Conservation (phyloP, 1,140 invertebrate species). For the Pseudomyrmex pallidus region DNA sequence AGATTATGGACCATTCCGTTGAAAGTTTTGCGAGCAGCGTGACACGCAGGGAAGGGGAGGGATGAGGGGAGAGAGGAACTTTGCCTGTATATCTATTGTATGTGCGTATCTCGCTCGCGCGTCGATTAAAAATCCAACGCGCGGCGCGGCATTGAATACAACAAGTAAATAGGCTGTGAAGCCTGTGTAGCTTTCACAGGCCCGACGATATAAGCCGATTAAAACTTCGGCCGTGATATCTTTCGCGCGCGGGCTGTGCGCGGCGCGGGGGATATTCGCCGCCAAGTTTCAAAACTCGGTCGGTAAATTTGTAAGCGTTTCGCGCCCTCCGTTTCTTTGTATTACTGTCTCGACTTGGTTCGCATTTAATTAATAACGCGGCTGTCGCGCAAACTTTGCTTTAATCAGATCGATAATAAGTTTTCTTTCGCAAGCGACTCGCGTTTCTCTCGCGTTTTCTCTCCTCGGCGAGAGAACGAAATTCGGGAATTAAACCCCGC, state of each 20-base stretch:
- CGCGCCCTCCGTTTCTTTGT: slow-evolving; percentile 12
- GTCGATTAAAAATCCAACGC: slow-evolving; percentile 53
- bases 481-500: neutral
- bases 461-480: neutral
- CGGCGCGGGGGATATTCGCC: slow-evolving; percentile 16
- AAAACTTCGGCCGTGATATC: slow-evolving; percentile 54
- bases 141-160: neutral
- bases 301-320: slow-evolving; percentile 38
- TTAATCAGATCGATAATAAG: neutral
- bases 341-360: neutral
- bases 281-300: slow-evolving; percentile 29
- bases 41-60: neutral
- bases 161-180: slow-evolving; percentile 36
- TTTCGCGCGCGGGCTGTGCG: neutral
- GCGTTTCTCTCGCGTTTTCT: neutral
- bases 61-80: neutral
- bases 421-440: neutral
- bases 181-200: slow-evolving; percentile 13
- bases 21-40: slow-evolving; percentile 50
- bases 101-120: too few relatives aligned
- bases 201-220: slow-evolving; percentile 53
- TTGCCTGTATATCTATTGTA: slow-evolving; percentile 12
- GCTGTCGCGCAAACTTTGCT: neutral
- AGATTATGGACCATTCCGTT: slow-evolving; percentile 57
- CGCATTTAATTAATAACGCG: slow-evolving; percentile 36